Conservation (phyloP, 1,140 invertebrate genomes). For the Drosophila baimaii region DNA sequence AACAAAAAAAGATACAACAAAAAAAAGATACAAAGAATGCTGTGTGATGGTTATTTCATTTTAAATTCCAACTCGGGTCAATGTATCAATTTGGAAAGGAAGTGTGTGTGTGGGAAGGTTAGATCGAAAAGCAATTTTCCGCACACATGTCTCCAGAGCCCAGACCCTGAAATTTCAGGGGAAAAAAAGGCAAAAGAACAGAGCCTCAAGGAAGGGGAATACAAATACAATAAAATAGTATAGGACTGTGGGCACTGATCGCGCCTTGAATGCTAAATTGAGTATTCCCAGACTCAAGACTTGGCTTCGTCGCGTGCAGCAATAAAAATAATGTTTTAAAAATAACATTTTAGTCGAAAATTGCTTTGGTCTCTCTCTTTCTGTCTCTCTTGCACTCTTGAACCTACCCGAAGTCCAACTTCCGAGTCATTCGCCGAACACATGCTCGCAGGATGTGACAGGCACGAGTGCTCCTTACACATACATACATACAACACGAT, state of each 20-base stretch:
- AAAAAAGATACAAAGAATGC: too few species aligned
- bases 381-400: neutral
- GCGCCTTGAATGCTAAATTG: conserved; percentile 69
- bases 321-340: conserved; percentile 81
- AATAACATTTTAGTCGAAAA: conserved; percentile 61
- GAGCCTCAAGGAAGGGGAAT: too few species aligned
- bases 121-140: conserved; percentile 63
- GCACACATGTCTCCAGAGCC: conserved; percentile 59
- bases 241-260: conserved; percentile 10
- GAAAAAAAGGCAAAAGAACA: neutral
- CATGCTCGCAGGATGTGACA: conserved; percentile 43
- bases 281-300: conserved; percentile 1
- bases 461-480: conserved; percentile 11
- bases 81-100: conserved; percentile 66
- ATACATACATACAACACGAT: too few species aligned
- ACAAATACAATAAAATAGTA: conserved; percentile 9
- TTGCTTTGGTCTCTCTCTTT: too few species aligned
- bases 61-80: conserved; percentile 15
- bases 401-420: conserved; percentile 9
- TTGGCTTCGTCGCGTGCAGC: conserved; percentile 63
- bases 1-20: conserved; percentile 14
- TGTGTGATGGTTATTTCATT: conserved; percentile 19
- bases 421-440: conserved; percentile 39
- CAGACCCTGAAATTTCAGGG: conserved; percentile 4
- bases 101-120: neutral